These are phyloP conservation scores for Saimiri boliviensis DNA, from an alignment of 2,113 vertebrate species.

Conservation along the genomic window DNA sequence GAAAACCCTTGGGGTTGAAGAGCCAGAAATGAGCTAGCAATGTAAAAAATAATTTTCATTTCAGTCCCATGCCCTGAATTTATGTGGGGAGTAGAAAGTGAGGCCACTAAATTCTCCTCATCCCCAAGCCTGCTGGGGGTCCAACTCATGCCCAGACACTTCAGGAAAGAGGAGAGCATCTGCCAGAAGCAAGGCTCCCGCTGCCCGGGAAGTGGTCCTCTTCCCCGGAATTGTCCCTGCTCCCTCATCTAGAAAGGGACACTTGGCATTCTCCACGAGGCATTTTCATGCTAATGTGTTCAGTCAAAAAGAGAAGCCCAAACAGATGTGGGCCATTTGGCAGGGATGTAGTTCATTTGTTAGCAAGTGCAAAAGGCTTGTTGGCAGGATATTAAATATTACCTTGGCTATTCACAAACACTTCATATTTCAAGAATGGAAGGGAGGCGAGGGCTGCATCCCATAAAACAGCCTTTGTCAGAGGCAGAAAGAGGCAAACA, in stretches of 20 bases:
- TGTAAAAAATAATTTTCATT: neutral
- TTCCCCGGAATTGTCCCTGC: conserved; percentile 82
- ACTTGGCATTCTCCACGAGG: conserved; percentile 74
- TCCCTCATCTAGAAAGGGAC: conserved; percentile 84
- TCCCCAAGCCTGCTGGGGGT: neutral
- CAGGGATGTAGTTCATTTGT: conserved; percentile 85
- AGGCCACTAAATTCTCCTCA: neutral
- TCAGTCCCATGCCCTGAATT: neutral
- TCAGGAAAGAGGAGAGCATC: conserved; percentile 80
- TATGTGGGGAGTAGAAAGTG: neutral
- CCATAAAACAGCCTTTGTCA: conserved; percentile 84
- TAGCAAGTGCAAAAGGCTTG: conserved; percentile 83
- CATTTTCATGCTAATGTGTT: conserved; percentile 89
- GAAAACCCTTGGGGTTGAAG: neutral
- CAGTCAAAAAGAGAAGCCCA: conserved; percentile 83
- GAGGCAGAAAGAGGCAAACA: conserved; percentile 85
- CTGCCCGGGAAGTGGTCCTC: conserved; percentile 66
- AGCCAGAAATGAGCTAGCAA: neutral
- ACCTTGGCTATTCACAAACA: conserved; percentile 85
- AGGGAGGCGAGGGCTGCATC: conserved; percentile 80
- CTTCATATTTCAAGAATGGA: conserved; percentile 88
- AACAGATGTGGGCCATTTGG: conserved; percentile 87
- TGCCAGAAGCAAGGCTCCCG: conserved; percentile 53
- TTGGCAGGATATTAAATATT: conserved; percentile 89
- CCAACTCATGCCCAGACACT: conserved; percentile 56